Conservation (phyloP, 2,888 invertebrate genomes). For the Hylaea fasciaria region DNA sequence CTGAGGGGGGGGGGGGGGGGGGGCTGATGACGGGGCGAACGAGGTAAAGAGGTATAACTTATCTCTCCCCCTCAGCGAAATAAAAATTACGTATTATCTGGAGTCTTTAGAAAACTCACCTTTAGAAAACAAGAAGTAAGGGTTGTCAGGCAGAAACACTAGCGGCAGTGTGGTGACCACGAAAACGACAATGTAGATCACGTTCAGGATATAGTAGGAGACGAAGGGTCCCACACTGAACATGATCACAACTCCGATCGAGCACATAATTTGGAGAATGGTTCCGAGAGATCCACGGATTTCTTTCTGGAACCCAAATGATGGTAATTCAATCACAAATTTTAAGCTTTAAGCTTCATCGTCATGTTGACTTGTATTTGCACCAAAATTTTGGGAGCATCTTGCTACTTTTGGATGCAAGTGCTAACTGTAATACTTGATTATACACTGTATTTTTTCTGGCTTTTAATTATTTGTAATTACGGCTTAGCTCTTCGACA, state of each 20-base stretch:
- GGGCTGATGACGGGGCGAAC: no score
- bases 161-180: constrained; percentile 55
- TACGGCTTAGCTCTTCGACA: neutral
- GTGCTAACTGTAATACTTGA: no score
- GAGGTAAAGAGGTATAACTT: no score
- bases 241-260: constrained; percentile 62
- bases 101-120: constrained; percentile 48
- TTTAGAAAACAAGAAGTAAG: constrained; percentile 65
- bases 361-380: no score
- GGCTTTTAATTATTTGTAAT: no score
- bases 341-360: no score
- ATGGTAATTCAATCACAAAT: no score
- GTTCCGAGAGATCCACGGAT: constrained; percentile 68
- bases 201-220: constrained; percentile 57
- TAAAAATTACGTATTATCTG: neutral
- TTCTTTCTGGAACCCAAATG: constrained; percentile 58
- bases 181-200: constrained; percentile 47
- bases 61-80: no score
- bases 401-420: no score
- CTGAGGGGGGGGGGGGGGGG: no score
- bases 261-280: constrained; percentile 65
- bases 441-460: no score
- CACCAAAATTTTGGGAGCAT: no score
- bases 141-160: constrained; percentile 69
- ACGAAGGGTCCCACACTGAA: constrained; percentile 69